Evolutionary conservation across 2,113 vertebrate species (phyloP).

Genomic region (Bufo gargarizans): DNA sequence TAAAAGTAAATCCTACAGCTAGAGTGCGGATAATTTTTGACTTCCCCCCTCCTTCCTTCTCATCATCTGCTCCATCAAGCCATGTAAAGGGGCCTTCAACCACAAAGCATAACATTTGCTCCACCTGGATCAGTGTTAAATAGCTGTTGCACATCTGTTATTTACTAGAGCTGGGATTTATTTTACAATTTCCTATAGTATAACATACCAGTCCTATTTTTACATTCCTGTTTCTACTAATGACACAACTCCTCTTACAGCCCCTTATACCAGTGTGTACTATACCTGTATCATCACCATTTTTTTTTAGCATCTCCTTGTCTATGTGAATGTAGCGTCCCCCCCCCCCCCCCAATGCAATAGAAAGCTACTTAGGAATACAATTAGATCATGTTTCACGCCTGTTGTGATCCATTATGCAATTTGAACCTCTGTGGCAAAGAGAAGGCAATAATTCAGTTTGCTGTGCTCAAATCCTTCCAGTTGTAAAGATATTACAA

Average conservation of each 20-base stretch:
- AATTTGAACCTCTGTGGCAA: neutral
- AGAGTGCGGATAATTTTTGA: too few species aligned
- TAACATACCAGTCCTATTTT: neutral
- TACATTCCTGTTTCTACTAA: neutral
- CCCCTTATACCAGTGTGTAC: too few species aligned
- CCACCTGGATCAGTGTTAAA: too few species aligned
- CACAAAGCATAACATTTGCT: too few species aligned
- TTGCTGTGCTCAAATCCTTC: conserved; percentile 19
- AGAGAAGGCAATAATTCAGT: conserved; percentile 22
- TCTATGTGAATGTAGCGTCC: too few species aligned
- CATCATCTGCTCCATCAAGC: too few species aligned
- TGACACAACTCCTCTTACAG: too few species aligned
- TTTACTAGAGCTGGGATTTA: too few species aligned
- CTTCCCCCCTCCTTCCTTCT: too few species aligned
- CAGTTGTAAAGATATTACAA: conserved; percentile 31
- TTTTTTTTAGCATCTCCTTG: neutral
- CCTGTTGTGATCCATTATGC: conserved; percentile 23
- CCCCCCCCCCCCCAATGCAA: neutral
- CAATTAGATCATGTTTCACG: neutral
- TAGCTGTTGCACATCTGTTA: neutral
- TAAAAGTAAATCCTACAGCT: too few species aligned
- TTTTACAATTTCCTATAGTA: neutral
- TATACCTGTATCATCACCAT: neutral
- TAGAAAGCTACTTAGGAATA: neutral
- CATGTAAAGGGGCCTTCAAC: too few species aligned